These are phyloP conservation scores for Corynorhinus townsendii DNA, from an alignment of 2,113 vertebrate genomes.

Conservation along the genomic window DNA sequence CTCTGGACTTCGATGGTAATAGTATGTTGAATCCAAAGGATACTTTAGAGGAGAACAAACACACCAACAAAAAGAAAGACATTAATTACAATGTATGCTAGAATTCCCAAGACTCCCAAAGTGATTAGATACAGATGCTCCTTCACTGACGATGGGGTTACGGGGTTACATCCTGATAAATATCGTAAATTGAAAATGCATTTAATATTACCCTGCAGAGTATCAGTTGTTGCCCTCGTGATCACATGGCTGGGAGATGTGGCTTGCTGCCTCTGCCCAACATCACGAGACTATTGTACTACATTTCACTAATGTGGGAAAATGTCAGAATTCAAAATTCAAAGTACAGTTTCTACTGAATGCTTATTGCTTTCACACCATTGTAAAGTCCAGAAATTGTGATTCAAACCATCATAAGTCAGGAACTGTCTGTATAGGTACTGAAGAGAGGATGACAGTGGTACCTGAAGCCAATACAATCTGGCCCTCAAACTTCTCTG, in stretches of 20 bases:
- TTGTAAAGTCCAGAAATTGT: neutral
- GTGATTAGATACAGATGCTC: neutral
- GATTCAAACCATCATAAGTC: neutral
- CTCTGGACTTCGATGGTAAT: neutral
- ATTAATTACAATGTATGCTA: neutral
- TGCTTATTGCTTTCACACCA: neutral
- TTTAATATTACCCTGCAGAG: too few species aligned
- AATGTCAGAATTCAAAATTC: neutral
- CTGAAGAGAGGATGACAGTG: neutral
- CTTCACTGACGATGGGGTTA: neutral
- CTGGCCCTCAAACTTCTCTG: constrained; percentile 94
- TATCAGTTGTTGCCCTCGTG: too few species aligned
- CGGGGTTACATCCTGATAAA: neutral
- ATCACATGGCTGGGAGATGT: neutral
- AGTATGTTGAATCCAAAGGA: neutral
- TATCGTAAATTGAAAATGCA: too few species aligned
- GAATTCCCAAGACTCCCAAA: neutral
- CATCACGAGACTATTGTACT: neutral
- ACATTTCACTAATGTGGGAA: neutral
- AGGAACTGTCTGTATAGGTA: neutral
- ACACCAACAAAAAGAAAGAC: neutral
- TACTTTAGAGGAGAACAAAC: neutral
- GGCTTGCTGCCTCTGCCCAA: neutral
- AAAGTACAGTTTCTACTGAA: neutral
- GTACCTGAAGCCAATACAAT: constrained; percentile 95